These are phyloP conservation scores for Leucoraja ocellata DNA, from an alignment of 2,797 vertebrate genomes.

Conservation along the genomic window DNA sequence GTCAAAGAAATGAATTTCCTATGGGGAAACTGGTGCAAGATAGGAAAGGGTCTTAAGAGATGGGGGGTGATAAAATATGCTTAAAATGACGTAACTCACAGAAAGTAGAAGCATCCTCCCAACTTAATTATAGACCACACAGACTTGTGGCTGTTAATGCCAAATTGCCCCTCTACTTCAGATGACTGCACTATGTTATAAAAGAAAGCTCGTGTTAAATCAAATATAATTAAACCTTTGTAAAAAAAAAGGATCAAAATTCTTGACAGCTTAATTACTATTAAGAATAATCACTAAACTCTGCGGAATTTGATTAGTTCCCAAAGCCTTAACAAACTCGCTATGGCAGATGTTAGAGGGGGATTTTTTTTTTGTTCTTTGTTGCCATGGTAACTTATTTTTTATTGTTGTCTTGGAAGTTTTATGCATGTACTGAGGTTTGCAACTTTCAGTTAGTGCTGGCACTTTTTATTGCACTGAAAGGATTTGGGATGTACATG, in stretches of 20 bases:
- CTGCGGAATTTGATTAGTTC: background rate
- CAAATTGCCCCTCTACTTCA: background rate
- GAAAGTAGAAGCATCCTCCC: background rate
- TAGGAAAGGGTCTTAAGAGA: background rate
- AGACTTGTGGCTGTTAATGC: background rate
- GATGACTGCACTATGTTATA: background rate
- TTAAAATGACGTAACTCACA: background rate
- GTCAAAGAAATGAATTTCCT: background rate
- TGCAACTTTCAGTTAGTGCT: background rate
- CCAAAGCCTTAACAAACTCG: background rate
- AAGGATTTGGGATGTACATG: background rate
- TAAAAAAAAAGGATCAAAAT: slow-evolving; percentile 15
- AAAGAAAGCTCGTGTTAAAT: background rate
- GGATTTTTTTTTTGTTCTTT: slow-evolving; percentile 11
- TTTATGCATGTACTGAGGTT: background rate
- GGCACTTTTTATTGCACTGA: background rate
- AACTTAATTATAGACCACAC: background rate
- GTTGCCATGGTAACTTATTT: slow-evolving; percentile 18
- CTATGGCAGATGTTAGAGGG: background rate
- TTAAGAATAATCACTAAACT: background rate
- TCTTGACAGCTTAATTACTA: background rate
- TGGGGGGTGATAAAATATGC: background rate
- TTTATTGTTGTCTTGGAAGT: slow-evolving; percentile 27
- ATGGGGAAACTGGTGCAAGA: background rate
- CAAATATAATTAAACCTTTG: background rate